Evolutionary conservation across 2,113 vertebrate species (phyloP).

Genomic region (Mormyrus iriodes): DNA sequence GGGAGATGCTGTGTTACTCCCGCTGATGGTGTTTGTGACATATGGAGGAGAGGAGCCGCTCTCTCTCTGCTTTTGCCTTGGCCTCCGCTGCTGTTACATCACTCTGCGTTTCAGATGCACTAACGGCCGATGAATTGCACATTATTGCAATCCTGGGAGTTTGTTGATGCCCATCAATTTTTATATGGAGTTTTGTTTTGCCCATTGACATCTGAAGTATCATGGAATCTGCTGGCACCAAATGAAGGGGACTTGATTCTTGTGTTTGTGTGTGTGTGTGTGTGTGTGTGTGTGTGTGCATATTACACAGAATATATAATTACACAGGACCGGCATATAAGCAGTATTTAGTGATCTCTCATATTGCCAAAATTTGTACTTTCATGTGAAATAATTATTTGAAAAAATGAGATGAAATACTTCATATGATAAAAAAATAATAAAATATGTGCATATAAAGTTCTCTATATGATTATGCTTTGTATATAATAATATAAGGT

Average conservation of each 20-base stretch:
- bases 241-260: neutral
- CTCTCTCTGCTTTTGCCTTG: slow-evolving; percentile 6
- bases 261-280: neutral
- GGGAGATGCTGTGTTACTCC: neutral
- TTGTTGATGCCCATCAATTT: slow-evolving; percentile 16
- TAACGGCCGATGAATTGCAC: slow-evolving; percentile 24
- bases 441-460: neutral
- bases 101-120: slow-evolving; percentile 13
- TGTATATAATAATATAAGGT: neutral
- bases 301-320: neutral
- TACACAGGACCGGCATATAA: neutral
- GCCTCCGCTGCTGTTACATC: slow-evolving; percentile 15
- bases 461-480: neutral
- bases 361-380: neutral
- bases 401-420: neutral
- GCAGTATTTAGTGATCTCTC: neutral
- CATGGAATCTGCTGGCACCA: neutral
- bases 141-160: slow-evolving; percentile 24
- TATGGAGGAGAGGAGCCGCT: neutral
- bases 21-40: neutral
- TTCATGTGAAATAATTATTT: neutral
- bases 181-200: slow-evolving; percentile 18
- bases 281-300: neutral
- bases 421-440: neutral
- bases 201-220: slow-evolving; percentile 1